Evolutionary conservation across 1,140 invertebrate genomes (phyloP).

Genomic region (Neuroterus valhalla): DNA sequence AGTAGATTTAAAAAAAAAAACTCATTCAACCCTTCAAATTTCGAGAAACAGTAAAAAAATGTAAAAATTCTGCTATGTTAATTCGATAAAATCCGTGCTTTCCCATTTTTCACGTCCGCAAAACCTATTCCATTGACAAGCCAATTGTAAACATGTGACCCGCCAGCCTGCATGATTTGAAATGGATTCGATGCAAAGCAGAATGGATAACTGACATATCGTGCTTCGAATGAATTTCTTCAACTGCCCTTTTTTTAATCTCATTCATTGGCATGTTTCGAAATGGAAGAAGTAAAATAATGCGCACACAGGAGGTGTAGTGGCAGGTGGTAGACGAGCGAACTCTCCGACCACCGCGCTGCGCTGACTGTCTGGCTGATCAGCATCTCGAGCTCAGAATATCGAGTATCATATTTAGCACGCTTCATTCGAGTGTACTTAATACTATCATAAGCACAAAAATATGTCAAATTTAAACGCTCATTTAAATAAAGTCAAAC

Average conservation of each 20-base stretch:
- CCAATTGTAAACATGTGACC: too few species aligned
- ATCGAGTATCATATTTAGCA: constrained; percentile 60
- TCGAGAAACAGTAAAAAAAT: too few species aligned
- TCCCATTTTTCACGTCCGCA: too few species aligned
- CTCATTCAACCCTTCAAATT: too few species aligned
- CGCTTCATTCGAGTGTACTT: constrained; percentile 41
- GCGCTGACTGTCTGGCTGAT: too few species aligned
- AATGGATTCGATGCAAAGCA: too few species aligned
- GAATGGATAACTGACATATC: neutral
- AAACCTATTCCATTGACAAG: too few species aligned
- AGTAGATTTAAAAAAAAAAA: too few species aligned
- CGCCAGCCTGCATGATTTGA: too few species aligned
- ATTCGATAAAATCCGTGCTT: too few species aligned
- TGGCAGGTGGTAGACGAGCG: constrained; percentile 67
- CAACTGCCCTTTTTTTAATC: neutral
- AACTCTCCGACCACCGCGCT: constrained; percentile 54
- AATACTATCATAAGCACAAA: neutral
- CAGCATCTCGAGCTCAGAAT: constrained; percentile 45
- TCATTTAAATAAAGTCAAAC: neutral
- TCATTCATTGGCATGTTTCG: neutral
- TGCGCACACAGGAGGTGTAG: constrained; percentile 39
- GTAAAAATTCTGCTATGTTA: too few species aligned
- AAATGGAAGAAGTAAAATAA: constrained; percentile 35
- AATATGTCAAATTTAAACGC: neutral
- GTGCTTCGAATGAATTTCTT: neutral